Base-by-base conservation (phyloP, 2,888 invertebrate species). In the Bedellia somnulentella region DNA sequence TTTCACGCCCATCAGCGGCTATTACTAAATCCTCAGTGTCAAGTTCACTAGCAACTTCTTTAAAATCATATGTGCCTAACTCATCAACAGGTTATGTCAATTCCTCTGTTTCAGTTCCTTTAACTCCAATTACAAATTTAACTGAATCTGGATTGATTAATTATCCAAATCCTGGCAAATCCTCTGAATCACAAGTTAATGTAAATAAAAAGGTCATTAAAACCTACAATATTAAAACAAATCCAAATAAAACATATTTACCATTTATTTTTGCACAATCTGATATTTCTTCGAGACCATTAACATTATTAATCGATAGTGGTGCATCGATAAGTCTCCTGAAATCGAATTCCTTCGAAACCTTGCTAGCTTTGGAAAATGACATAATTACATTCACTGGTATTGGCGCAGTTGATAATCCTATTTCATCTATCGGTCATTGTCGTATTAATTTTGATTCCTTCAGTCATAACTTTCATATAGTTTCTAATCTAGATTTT, bases 271-370 rank as follows among this genome's bases (percentile, higher is more conserved):
- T 15, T 8, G 10, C 23, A 3, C 4, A 12, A 29, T 13, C 23
- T n/a, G 4, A 8, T 8, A 11, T 12, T 9, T 22, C 22, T 8
- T 9, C 9, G 2, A 12, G 11, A 15, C 22, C 29, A 11, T 9
- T 29, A 2, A 12, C 5, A 3, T 23, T 29, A 5, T 14, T 29
- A 9, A 8, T 29, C 2, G 29, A 29, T 15, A 22, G 15, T 3
- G 29, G 23, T 4, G 22, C 29, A 2, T 22, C 29, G 4, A n/a
- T 29, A 5, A 15, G 23, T 10, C 23, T 29, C 4, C 9, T 29
- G 12, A 22, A 29, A 29, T 2, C 14, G 5, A 9, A 9, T 3
- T 8, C 14, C 9, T 5, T 29, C 3, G n/a, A 13, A 2, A 9
- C 2, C 15, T n/a, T 3, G 4, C 22, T 23, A n/a, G 14, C 10